These are phyloP conservation scores for Apocrypta bakeri DNA, from an alignment of 1,140 invertebrate genomes.

Conservation along the genomic window DNA sequence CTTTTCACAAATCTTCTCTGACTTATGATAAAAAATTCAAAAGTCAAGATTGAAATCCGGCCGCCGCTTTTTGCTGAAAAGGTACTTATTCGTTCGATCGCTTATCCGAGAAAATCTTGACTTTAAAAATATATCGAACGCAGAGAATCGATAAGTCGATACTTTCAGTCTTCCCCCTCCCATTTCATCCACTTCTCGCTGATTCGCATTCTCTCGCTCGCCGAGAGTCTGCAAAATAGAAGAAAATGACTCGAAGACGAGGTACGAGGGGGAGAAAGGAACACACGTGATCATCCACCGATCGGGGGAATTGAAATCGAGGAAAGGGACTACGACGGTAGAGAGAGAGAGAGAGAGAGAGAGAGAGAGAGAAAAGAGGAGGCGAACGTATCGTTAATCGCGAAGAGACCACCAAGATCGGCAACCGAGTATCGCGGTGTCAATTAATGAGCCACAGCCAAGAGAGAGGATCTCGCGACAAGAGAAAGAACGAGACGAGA, in stretches of 20 bases:
- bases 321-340: constrained; percentile 24
- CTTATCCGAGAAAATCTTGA: constrained; percentile 38
- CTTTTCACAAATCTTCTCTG: constrained; percentile 6
- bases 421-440: constrained; percentile 65
- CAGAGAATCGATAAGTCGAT: constrained; percentile 48
- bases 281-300: constrained; percentile 49
- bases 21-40: too few relatives aligned
- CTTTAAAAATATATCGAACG: constrained; percentile 44
- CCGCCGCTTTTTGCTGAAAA: background rate
- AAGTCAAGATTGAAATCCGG: constrained; percentile 32
- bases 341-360: background rate
- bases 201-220: constrained; percentile 28
- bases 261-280: background rate
- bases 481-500: background rate
- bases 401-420: constrained; percentile 67
- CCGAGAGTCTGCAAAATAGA: constrained; percentile 1
- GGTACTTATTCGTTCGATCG: background rate
- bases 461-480: constrained; percentile 26
- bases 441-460: constrained; percentile 66
- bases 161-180: background rate
- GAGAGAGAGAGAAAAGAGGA: constrained; percentile 37
- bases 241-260: background rate
- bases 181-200: background rate
- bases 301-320: constrained; percentile 55
- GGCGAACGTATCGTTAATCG: constrained; percentile 61